A percentile compares a stretch with the other conserved stretches of the same genome.
Evolutionary conservation across 1,140 invertebrate genomes (phyloP).

Genomic region (Anadara kagoshimensis): DNA sequence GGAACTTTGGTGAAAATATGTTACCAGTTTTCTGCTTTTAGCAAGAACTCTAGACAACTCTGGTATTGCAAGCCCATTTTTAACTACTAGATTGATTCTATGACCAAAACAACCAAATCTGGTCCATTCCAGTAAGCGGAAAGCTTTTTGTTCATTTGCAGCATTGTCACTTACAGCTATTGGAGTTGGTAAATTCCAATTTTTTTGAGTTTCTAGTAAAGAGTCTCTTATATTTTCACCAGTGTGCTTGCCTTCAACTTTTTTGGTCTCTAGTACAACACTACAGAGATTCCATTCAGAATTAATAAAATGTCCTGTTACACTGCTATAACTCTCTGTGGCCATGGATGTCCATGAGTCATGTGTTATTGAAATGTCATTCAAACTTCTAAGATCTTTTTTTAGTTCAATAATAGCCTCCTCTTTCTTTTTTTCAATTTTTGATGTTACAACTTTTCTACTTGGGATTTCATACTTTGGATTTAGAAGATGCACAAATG

Average conservation of each 20-base stretch:
- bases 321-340: conserved; percentile 9
- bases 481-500: too few species aligned
- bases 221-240: conserved; percentile 6
- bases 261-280: conserved; percentile 17
- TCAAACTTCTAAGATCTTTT: too few species aligned
- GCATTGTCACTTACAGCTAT: conserved; percentile 19
- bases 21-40: conserved; percentile 15
- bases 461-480: too few species aligned
- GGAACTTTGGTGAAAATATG: conserved; percentile 22
- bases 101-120: conserved; percentile 24
- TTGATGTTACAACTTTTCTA: too few species aligned
- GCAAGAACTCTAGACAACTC: conserved; percentile 6
- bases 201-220: neutral
- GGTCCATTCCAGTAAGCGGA: conserved; percentile 11
- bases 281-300: neutral
- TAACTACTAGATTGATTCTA: conserved; percentile 28
- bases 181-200: conserved; percentile 11
- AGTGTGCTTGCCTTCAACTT: conserved; percentile 16
- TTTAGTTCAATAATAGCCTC: neutral
- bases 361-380: conserved; percentile 25
- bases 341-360: conserved; percentile 15
- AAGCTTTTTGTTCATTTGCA: conserved; percentile 21
- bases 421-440: neutral
- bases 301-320: conserved; percentile 17
- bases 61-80: neutral